A percentile compares a stretch with the other conserved stretches of the same genome.
These are phyloP conservation scores for Clostera curtula DNA, from an alignment of 2,888 invertebrate species.

Conservation along the genomic window DNA sequence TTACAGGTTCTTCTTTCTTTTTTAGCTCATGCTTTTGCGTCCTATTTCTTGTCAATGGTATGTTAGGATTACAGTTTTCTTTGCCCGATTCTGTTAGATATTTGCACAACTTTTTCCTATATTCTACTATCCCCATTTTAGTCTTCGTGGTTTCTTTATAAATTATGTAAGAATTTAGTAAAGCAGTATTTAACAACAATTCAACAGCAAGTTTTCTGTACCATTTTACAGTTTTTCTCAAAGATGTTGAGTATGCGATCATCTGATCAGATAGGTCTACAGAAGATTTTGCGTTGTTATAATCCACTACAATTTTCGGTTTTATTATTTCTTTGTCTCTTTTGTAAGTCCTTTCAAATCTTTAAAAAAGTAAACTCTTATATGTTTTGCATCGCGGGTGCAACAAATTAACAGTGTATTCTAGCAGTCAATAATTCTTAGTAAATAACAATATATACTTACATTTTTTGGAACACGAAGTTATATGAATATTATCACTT, in stretches of 20 bases:
- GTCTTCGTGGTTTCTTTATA: constrained; percentile 16
- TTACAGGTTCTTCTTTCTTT: constrained; percentile 12
- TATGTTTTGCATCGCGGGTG: too few relatives aligned
- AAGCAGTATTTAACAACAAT: constrained; percentile 14
- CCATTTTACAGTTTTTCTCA: constrained; percentile 12
- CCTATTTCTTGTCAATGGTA: constrained; percentile 5
- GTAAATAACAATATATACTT: too few relatives aligned
- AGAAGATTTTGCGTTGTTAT: constrained; percentile 9
- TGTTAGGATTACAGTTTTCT: constrained; percentile 10
- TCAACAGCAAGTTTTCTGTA: constrained; percentile 12
- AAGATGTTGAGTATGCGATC: constrained; percentile 10
- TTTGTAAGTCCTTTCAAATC: constrained; percentile 10
- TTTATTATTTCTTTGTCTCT: constrained; percentile 8
- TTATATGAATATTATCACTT: too few relatives aligned
- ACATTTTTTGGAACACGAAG: too few relatives aligned
- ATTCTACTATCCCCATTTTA: constrained; percentile 14
- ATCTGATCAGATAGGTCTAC: constrained; percentile 13
- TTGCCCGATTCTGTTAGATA: constrained; percentile 12
- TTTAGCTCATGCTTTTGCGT: constrained; percentile 10
- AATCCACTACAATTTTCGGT: constrained; percentile 10
- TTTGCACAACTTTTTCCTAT: constrained; percentile 10
- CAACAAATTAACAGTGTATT: too few relatives aligned
- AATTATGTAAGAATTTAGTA: constrained; percentile 16
- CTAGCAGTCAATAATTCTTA: too few relatives aligned
- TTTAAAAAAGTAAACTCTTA: too few relatives aligned